phyloP scores from a whole-genome alignment of 2,797 vertebrate species.

The Simalia tracyae region DNA sequence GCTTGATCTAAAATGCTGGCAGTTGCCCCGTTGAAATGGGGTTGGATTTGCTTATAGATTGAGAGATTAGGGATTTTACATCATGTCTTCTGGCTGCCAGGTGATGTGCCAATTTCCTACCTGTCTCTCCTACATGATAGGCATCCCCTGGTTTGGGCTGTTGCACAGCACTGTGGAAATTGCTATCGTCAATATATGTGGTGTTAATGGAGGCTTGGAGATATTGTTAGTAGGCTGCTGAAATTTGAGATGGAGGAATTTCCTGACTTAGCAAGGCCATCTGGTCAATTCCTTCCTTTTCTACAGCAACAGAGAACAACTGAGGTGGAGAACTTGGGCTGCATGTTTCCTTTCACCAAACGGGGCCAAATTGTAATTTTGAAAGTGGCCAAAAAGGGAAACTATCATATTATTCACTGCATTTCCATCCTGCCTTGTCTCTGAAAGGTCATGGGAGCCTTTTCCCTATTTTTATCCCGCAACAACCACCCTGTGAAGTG shows the following conservation, averaged over 20 bases:
- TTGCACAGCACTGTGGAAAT: too few species aligned
- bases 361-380: not conserved
- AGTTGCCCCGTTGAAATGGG: not conserved
- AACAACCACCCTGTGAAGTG: not conserved
- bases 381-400: not conserved
- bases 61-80: not conserved
- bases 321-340: not conserved
- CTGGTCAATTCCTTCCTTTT: not conserved
- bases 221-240: not conserved
- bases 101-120: not conserved
- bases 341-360: not conserved
- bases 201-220: not conserved
- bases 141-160: not conserved
- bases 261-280: not conserved
- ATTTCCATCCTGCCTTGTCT: not conserved
- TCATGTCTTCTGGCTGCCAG: not conserved
- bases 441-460: not conserved
- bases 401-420: not conserved
- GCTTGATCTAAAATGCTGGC: not conserved
- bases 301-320: not conserved
- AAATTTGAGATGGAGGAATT: not conserved
- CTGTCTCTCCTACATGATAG: not conserved
- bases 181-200: not conserved
- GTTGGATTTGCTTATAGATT: not conserved
- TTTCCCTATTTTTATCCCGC: not conserved